Evolutionary conservation across 2,113 vertebrate species (phyloP).

Genomic region (Proteles cristata): DNA sequence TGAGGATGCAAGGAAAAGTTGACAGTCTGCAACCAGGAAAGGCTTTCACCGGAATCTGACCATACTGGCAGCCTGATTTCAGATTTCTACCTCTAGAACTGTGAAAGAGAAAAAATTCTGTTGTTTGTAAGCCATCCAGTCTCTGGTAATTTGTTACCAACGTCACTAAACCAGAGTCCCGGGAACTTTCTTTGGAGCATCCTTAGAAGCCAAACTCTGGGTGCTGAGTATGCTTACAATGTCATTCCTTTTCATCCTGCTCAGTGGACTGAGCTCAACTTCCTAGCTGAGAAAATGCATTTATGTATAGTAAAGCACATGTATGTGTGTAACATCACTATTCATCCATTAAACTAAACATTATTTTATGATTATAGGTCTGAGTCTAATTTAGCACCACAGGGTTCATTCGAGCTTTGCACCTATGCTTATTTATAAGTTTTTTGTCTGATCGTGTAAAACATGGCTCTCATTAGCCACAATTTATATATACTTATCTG

Average conservation of each 20-base stretch:
- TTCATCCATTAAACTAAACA: background rate
- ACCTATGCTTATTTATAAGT: background rate
- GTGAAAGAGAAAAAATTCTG: background rate
- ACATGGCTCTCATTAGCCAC: background rate
- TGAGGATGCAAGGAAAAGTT: background rate
- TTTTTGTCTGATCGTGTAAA: background rate
- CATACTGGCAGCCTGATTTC: background rate
- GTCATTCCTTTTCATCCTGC: background rate
- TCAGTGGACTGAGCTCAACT: background rate
- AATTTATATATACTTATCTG: background rate
- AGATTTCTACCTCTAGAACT: background rate
- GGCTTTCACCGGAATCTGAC: background rate
- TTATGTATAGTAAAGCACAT: background rate
- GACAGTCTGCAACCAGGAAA: background rate
- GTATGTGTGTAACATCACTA: rapidly evolving
- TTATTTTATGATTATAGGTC: background rate
- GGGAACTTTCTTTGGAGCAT: background rate
- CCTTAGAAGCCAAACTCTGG: background rate
- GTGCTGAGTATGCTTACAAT: background rate
- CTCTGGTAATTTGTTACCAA: background rate
- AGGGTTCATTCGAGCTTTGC: background rate
- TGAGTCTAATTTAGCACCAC: background rate
- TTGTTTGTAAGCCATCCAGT: background rate
- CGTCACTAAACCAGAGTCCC: background rate
- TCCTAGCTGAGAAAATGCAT: background rate